These are phyloP conservation scores for Morus bassanus DNA, from an alignment of 2,797 vertebrate species.

Conservation along the genomic window DNA sequence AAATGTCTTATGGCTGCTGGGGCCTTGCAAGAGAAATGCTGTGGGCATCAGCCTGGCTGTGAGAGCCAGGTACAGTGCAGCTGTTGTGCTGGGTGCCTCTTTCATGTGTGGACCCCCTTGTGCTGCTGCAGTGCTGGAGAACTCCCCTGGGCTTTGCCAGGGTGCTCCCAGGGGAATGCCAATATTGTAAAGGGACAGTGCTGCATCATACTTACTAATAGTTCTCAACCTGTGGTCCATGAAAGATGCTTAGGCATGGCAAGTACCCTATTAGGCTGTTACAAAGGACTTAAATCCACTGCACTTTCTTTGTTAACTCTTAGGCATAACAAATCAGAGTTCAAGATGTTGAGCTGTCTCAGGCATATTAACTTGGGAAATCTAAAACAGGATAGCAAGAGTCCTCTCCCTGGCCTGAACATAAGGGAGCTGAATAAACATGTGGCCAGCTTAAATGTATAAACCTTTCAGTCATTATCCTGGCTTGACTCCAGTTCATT, in stretches of 20 bases:
- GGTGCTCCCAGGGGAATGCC: background rate
- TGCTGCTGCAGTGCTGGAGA: background rate
- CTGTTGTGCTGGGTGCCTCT: rapidly evolving
- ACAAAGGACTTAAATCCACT: background rate
- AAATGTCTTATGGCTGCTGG: rapidly evolving
- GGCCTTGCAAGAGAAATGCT: background rate
- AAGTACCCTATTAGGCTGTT: background rate
- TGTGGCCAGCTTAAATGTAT: background rate
- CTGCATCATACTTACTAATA: background rate
- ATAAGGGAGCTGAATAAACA: background rate
- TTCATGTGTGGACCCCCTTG: background rate
- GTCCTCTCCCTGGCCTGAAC: background rate
- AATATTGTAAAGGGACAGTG: background rate
- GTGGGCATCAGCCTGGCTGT: background rate
- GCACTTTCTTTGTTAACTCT: background rate
- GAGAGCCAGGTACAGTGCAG: too few species aligned
- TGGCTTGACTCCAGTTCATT: background rate
- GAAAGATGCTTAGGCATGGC: background rate
- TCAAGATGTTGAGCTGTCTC: background rate
- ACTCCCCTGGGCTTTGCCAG: background rate
- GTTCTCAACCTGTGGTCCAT: background rate
- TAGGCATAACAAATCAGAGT: background rate
- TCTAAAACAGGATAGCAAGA: background rate
- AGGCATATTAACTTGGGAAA: background rate
- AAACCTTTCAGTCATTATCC: background rate